phyloP scores from a whole-genome alignment of 1,140 invertebrate genomes.

The Elymnias hypermnestra region DNA sequence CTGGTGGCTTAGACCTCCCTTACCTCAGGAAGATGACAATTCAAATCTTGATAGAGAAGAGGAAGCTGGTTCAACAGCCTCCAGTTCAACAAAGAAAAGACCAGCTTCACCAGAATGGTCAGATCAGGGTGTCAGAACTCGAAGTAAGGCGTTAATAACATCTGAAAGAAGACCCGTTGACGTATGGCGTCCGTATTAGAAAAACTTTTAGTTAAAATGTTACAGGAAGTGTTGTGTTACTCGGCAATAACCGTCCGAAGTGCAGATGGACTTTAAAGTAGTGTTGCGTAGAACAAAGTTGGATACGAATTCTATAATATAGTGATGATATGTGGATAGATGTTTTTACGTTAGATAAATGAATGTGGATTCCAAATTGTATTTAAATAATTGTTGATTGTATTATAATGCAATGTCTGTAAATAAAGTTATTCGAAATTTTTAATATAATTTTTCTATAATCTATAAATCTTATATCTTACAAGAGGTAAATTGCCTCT shows the following conservation, averaged over 20 bases:
- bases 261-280: slow-evolving; percentile 18
- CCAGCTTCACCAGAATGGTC: slow-evolving; percentile 64
- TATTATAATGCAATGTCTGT: slow-evolving; percentile 71
- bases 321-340: slow-evolving; percentile 54
- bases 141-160: slow-evolving; percentile 66
- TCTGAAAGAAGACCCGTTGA: slow-evolving; percentile 68
- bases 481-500: too few species aligned
- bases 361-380: slow-evolving; percentile 67
- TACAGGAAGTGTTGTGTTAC: slow-evolving; percentile 33
- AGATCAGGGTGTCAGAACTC: slow-evolving; percentile 55
- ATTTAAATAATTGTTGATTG: slow-evolving; percentile 71
- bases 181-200: slow-evolving; percentile 79
- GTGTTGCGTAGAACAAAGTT: slow-evolving; percentile 29
- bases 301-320: slow-evolving; percentile 46
- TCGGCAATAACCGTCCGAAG: slow-evolving; percentile 40
- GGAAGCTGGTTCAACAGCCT: slow-evolving; percentile 52
- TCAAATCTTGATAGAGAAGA: slow-evolving; percentile 67
- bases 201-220: slow-evolving; percentile 5
- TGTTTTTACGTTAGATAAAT: slow-evolving; percentile 70
- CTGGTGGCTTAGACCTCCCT: slow-evolving; percentile 77
- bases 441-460: slow-evolving; percentile 24
- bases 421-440: slow-evolving; percentile 73
- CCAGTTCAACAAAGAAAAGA: slow-evolving; percentile 65
- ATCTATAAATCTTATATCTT: too few species aligned
- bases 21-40: slow-evolving; percentile 62